phyloP scores from a whole-genome alignment of 1,140 invertebrate species.

The Drosophila nigrodunni region DNA sequence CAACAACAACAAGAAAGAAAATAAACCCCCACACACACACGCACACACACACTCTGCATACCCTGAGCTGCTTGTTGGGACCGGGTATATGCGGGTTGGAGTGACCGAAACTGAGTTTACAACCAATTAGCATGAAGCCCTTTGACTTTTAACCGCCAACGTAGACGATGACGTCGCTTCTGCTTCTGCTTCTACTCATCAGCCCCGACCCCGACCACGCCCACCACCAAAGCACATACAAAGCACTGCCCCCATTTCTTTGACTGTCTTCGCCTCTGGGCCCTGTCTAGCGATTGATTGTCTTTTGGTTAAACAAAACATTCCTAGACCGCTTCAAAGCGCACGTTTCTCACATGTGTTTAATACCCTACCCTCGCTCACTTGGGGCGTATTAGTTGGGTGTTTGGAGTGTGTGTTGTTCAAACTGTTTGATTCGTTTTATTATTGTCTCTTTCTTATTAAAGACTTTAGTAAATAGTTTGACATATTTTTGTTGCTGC shows the following conservation, averaged over 20 bases:
- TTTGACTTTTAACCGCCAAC: conserved; percentile 61
- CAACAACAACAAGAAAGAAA: conserved; percentile 1
- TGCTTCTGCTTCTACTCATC: conserved; percentile 22
- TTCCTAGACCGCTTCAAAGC: conserved; percentile 10
- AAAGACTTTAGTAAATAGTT: no score
- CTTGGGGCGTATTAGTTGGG: not conserved
- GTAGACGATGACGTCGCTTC: conserved; percentile 34
- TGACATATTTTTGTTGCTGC: not conserved
- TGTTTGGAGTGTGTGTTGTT: not conserved
- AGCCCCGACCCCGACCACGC: conserved; percentile 21
- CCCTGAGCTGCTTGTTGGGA: not conserved
- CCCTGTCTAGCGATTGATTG: conserved; percentile 32
- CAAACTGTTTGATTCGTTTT: no score
- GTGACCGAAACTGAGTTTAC: conserved; percentile 31
- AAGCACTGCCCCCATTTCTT: not conserved
- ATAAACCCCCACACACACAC: conserved; percentile 4
- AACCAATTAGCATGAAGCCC: conserved; percentile 74
- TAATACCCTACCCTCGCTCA: not conserved
- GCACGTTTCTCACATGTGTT: conserved; percentile 3
- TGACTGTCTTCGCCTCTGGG: not conserved
- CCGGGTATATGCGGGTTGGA: not conserved
- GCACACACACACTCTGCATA: conserved; percentile 5
- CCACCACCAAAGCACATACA: conserved; percentile 8
- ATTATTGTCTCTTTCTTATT: no score
- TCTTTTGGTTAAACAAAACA: conserved; percentile 12